Conservation (phyloP, 2,113 vertebrate species). For the Heterocephalus glaber region DNA sequence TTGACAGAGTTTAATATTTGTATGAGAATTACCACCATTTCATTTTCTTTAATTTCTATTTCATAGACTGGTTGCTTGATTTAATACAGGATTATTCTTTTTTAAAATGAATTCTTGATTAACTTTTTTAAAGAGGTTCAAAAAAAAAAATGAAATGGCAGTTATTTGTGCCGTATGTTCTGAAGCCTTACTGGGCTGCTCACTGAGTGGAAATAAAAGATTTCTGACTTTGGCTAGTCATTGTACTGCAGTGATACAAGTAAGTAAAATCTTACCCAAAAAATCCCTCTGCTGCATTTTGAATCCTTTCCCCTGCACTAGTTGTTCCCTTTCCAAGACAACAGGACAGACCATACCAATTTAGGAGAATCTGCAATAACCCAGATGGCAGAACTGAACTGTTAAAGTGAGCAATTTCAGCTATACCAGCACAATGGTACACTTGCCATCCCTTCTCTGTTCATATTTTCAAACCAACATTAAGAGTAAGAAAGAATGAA, state of each 20-base stretch:
- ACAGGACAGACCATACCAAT: constrained; percentile 71
- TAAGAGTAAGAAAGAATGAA: neutral
- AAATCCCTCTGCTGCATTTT: constrained; percentile 21
- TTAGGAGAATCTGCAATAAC: constrained; percentile 60
- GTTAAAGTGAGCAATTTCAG: constrained; percentile 50
- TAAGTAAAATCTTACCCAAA: constrained; percentile 65
- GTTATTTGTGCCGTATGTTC: constrained; percentile 60
- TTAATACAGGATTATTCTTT: constrained; percentile 61
- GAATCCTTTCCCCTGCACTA: constrained; percentile 64
- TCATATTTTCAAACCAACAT: neutral
- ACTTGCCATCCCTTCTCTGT: neutral
- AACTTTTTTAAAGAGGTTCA: constrained; percentile 41
- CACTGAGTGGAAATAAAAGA: constrained; percentile 72
- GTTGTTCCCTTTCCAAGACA: constrained; percentile 67
- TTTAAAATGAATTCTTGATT: constrained; percentile 66
- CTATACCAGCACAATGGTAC: neutral
- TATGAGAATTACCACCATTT: constrained; percentile 51
- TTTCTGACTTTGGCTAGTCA: constrained; percentile 71
- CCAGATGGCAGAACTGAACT: constrained; percentile 50
- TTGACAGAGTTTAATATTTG: constrained; percentile 55
- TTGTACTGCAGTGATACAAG: constrained; percentile 77
- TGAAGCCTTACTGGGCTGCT: constrained; percentile 66
- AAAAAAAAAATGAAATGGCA: constrained; percentile 38
- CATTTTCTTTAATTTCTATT: constrained; percentile 70
- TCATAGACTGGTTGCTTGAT: constrained; percentile 69